Evolutionary conservation across 2,888 invertebrate genomes (phyloP).

Genomic region (Lucinisca nassula): DNA sequence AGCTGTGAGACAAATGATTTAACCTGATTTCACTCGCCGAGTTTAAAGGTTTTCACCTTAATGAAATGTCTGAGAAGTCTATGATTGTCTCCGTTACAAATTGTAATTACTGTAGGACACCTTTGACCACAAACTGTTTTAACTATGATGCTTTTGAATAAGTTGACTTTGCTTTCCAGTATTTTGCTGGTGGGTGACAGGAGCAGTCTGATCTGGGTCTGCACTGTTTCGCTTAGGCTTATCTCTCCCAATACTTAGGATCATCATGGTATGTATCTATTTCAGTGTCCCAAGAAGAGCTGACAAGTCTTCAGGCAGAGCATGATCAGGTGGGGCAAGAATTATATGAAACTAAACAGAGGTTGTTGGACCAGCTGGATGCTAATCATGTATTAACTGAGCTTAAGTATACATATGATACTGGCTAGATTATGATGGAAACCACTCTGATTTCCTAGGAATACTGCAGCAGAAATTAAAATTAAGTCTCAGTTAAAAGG

Average conservation of each 20-base stretch:
- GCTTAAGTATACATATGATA: constrained; percentile 8
- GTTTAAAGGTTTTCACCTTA: neutral
- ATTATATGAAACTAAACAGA: constrained; percentile 78
- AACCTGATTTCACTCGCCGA: neutral
- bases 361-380: constrained; percentile 83
- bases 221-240: no score
- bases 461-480: no score
- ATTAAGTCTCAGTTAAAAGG: no score
- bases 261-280: no score
- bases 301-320: constrained; percentile 61
- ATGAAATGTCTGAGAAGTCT: neutral
- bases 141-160: no score
- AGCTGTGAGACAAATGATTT: neutral
- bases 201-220: no score
- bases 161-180: no score
- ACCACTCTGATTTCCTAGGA: no score
- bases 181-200: no score
- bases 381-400: constrained; percentile 82
- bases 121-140: no score
- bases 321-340: constrained; percentile 78
- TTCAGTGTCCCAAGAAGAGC: constrained; percentile 74
- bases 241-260: no score
- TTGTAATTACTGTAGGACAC: no score
- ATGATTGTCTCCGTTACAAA: neutral
- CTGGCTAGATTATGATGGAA: neutral